Percentiles rank a stretch among this genome's conserved stretches.
Conservation (phyloP, 2,113 vertebrate genomes). For the Cnemophilus loriae region DNA sequence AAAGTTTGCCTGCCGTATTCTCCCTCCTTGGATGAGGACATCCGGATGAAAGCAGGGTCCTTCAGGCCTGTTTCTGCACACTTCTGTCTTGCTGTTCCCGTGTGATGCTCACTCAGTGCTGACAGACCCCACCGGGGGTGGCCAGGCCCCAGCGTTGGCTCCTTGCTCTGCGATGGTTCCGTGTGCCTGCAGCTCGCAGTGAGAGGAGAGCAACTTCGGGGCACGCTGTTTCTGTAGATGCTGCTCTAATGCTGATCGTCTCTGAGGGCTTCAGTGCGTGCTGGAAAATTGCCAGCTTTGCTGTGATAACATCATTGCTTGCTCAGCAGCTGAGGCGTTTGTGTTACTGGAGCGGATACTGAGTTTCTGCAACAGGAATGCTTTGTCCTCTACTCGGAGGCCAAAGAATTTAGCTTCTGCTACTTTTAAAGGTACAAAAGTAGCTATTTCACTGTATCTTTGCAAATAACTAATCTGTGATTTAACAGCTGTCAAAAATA, state of each 20-base stretch:
- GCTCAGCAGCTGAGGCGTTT: rapidly evolving
- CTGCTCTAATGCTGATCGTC: rapidly evolving
- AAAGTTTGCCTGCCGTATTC: neutral
- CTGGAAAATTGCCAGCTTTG: neutral
- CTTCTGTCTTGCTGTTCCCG: neutral
- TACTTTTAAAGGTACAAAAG: neutral
- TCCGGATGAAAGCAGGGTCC: neutral
- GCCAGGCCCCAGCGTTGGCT: rapidly evolving
- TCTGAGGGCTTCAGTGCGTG: neutral
- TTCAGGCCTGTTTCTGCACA: neutral
- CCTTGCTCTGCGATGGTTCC: neutral
- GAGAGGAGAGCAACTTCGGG: neutral
- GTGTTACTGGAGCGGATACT: rapidly evolving
- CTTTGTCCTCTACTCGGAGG: neutral
- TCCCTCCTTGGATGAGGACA: neutral
- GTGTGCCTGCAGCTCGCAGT: rapidly evolving
- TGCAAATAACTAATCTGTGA: neutral
- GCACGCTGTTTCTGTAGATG: neutral
- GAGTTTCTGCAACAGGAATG: neutral
- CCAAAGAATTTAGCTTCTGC: neutral
- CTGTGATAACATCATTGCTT: neutral
- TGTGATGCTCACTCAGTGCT: too few relatives aligned
- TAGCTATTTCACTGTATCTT: neutral
- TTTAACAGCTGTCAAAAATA: neutral
- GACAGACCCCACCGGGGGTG: neutral